Base-by-base conservation (phyloP, 2,113 vertebrate genomes). In the Morone chrysops region DNA sequence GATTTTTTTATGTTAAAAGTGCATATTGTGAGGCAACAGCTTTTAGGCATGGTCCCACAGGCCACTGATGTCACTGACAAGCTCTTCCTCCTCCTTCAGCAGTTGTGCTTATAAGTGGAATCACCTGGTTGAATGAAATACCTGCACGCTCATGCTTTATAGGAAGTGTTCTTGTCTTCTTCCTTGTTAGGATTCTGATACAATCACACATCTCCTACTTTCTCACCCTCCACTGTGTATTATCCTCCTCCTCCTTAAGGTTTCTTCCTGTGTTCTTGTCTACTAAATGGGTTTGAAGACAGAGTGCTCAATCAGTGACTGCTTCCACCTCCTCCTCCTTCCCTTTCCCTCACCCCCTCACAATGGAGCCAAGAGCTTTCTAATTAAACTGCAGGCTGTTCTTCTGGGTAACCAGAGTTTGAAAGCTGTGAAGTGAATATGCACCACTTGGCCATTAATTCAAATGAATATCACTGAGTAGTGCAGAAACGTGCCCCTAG, bases 361-460 rank as follows among this genome's bases (percentile, higher is more conserved):
- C 77, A 83, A 87, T 20, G 62, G 66, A 84, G 67, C 80, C 69
- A 70, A 75, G 65, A 73, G 72, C 75, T 88, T 85, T 84, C 82
- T 90, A 91, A 92, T 93, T 89, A 92, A 90, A 86, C 86, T 13
- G 68, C 84, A 77, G 82, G 54, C 82, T 82, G 80, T 76, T 91
- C 84, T 75, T 90, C 79, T 70, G 85, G 82, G 80, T 80, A 87
- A 85, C 86, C 70, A 62, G 53, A 87, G 76, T 89, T 75, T 87
- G 83, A 86, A 85, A 74, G 86, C 84, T 77, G 86, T 71, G 68
- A 87, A 85, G 75, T 80, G 80, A 89, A 81, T 68, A 78, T 80
- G 62, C 78, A 38, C 81, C 22, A 54, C 68, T 81, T 51, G 59
- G 70, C 80, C 72, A 76, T 90, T 88, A 67, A 89, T 89, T 86